Base-by-base conservation (phyloP, 2,113 vertebrate species). In the Boleophthalmus pectinirostris region DNA sequence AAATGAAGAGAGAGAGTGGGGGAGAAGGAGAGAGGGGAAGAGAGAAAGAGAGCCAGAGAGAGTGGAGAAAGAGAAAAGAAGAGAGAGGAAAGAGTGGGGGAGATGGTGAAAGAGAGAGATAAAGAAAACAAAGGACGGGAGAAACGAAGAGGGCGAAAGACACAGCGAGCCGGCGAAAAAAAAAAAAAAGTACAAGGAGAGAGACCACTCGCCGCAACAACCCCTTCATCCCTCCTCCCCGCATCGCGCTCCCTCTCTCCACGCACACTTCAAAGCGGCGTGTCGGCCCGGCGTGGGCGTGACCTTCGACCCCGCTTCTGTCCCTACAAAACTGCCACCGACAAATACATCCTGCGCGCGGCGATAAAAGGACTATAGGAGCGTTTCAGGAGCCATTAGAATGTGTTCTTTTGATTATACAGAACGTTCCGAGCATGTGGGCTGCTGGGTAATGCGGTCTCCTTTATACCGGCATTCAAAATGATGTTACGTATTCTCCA, bases 231-330 rank as follows among this genome's bases (percentile, higher is more conserved):
- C 9, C 8, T 8, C 38, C 10, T 57, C 81, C 83, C 70, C 89
- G 69, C 71, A 87, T 35, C 13, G 82, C 72, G 81, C 80, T 24
- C 68, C 75, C 12, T 33, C 78, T 29, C 83, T 84, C 75, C 75
- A 78, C 85, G 85, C 82, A 69, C 69, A 88, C 88, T 92, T 93
- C 90, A 93, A 90, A 93, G 87, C 69, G 46, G 61, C 63, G 64
- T 82, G 86, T 69, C 80, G 78, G 82, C 72, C 63, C 69, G 35
- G 82, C 73, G 81, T 84, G 65, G 82, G 75, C 68, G 73, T 80
- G 70, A 91, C 88, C 90, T 93, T 89, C 89, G 88, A 89, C 87
- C 84, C 78, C 18, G 53, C 58, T 74, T 86, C 71, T 63, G 66
- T 69, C 79, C 80, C 69, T 66, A 43, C 38, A 79, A 81, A 78